These are phyloP conservation scores for Premnoplex brunnescens DNA, from an alignment of 2,797 vertebrate genomes.

Conservation along the genomic window DNA sequence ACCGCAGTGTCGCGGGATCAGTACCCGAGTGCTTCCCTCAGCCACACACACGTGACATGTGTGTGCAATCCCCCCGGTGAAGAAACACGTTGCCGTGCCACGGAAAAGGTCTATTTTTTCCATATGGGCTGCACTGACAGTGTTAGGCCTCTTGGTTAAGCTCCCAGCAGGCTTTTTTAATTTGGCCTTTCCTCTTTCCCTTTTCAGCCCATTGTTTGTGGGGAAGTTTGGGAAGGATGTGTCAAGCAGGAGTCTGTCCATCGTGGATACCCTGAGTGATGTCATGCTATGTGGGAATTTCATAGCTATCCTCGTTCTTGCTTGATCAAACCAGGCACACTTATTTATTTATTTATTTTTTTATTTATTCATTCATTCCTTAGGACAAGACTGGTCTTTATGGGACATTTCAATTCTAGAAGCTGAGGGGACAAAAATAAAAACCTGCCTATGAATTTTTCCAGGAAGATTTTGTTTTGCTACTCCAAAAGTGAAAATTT, in stretches of 20 bases:
- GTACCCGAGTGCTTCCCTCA: not conserved
- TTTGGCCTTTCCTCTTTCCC: conserved; percentile 28
- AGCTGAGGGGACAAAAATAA: not conserved
- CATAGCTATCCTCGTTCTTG: not conserved
- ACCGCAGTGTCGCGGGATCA: not conserved
- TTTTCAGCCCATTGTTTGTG: not conserved
- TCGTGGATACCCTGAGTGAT: not conserved
- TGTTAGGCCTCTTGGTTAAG: not conserved
- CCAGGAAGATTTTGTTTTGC: not conserved
- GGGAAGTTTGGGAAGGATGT: not conserved
- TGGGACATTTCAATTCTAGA: not conserved
- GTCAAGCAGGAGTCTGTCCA: not conserved
- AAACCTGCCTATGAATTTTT: not conserved
- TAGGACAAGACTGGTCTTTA: not conserved
- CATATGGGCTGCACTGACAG: conserved; percentile 9
- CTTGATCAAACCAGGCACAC: not conserved
- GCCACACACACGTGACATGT: not conserved
- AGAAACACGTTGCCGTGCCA: not conserved
- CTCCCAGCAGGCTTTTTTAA: conserved; percentile 34
- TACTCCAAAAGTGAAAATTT: not conserved
- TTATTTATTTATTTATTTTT: not conserved
- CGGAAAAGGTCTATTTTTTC: conserved; percentile 39
- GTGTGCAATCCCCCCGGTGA: not conserved
- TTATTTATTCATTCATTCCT: not conserved
- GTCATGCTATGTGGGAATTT: not conserved